Evolutionary conservation across 2,113 vertebrate species (phyloP).

Genomic region (Plectropomus leopardus): DNA sequence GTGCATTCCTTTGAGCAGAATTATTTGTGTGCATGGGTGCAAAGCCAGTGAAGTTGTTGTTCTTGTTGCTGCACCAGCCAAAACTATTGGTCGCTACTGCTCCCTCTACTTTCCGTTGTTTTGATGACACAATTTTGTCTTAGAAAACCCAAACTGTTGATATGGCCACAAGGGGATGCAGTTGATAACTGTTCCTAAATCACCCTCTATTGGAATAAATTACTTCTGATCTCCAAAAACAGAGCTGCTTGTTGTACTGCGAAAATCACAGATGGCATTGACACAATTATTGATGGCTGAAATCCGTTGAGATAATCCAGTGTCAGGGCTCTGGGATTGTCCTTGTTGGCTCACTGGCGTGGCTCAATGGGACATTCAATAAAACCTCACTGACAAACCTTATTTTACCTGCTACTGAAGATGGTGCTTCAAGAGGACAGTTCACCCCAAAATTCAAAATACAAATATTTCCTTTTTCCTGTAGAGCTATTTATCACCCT

Average conservation of each 20-base stretch:
- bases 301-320: background rate
- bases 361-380: background rate
- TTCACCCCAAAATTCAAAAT: too few relatives aligned
- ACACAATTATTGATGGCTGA: background rate
- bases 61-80: background rate
- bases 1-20: too few relatives aligned
- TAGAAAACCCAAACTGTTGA: too few relatives aligned
- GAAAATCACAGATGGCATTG: background rate
- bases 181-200: background rate
- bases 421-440: background rate
- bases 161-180: background rate
- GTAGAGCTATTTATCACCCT: too few relatives aligned
- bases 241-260: too few relatives aligned
- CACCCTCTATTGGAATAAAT: background rate
- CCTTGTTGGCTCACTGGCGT: too few relatives aligned
- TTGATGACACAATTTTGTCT: background rate
- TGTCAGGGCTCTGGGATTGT: background rate
- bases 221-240: background rate
- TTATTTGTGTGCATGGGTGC: background rate
- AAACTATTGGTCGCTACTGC: too few relatives aligned
- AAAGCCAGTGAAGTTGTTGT: background rate
- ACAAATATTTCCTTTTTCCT: too few relatives aligned
- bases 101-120: background rate
- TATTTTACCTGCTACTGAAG: background rate
- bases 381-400: background rate